Conservation (phyloP, 53 echinoderm and acorn worm genomes). For the Paracentrotus lividus region DNA sequence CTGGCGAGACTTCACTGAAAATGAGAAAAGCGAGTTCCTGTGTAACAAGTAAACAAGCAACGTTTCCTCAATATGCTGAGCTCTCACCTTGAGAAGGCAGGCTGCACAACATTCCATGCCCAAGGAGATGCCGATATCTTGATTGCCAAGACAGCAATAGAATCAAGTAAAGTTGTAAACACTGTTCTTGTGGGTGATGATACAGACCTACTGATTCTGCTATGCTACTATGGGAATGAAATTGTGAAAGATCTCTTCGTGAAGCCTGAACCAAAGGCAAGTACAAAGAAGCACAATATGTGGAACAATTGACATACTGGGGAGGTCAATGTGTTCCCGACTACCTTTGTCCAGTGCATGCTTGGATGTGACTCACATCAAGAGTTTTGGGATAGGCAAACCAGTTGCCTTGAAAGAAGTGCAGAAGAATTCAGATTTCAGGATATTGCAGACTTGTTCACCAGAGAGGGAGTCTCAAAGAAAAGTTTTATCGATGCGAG, state of each 20-base stretch:
- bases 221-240: conserved; percentile 29
- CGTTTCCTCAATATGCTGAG: conserved; percentile 62
- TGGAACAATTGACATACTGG: conserved; percentile 77
- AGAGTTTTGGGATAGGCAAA: conserved; percentile 80
- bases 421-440: conserved; percentile 66
- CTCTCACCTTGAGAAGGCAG: conserved; percentile 54
- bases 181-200: conserved; percentile 73
- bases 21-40: conserved; percentile 51
- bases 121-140: conserved; percentile 75
- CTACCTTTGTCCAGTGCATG: too few species aligned
- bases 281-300: conserved; percentile 43
- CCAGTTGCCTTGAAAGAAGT: conserved; percentile 69
- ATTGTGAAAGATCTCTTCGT: conserved; percentile 70
- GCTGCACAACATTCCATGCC: conserved; percentile 72
- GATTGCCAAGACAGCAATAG: conserved; percentile 71
- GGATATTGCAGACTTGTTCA: conserved; percentile 72
- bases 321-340: conserved; percentile 59
- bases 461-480: conserved; percentile 41
- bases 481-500: conserved; percentile 69
- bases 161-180: conserved; percentile 49
- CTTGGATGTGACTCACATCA: conserved; percentile 79
- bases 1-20: not conserved
- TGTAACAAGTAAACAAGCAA: conserved; percentile 67
- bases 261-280: conserved; percentile 71
- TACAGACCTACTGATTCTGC: conserved; percentile 71